Base-by-base conservation (phyloP, 1,140 invertebrate species). In the Pemphigus obesinymphae region DNA sequence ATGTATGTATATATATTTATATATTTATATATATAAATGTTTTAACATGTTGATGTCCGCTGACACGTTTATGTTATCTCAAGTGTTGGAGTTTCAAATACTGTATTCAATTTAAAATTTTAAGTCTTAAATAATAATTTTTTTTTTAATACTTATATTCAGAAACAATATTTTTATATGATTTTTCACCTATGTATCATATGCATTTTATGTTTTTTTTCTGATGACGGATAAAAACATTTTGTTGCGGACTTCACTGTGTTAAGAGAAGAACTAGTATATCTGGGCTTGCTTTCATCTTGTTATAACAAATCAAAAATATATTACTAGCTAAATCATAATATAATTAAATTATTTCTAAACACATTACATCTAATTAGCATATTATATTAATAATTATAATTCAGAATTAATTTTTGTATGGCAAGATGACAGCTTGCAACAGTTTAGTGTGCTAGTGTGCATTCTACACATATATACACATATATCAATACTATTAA, bases 141-240 rank as follows among this genome's bases (percentile, higher is more conserved):
- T 0, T 66, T 70, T 7, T 3, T 40, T 13, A 48, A 43, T 5
- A 43, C 11, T 23, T 20, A 6, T 29, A 29, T 29, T 66, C 17
- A 68, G 34, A 40, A 45, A 29, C 13, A 70, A 45, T 68, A 29
- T 17, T 45, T 70, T 45, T 70, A 23, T 68, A 1, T 13, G 31
- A 20, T 73, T 73, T 50, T 73, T 73, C 45, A 50, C 26, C 70
- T 20, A 37, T 72, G 43, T 72, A 73, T 73, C 70, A n/a, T 73
- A 73, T 73, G 68, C 8, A 72, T 72, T 72, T 45, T 31, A 50
- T 31, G 13, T 73, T 1, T 73, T 73, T 50, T 73, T 73, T 29
- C 17, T 50, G 26, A 17, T n/a, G 29, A 50, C 43, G 50, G 68
- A n/a, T 29, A n/a, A 73, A 70, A 50, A 50, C 10, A 50, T 31